Conservation (phyloP, 2,888 invertebrate species). For the Dynastes hyllus region DNA sequence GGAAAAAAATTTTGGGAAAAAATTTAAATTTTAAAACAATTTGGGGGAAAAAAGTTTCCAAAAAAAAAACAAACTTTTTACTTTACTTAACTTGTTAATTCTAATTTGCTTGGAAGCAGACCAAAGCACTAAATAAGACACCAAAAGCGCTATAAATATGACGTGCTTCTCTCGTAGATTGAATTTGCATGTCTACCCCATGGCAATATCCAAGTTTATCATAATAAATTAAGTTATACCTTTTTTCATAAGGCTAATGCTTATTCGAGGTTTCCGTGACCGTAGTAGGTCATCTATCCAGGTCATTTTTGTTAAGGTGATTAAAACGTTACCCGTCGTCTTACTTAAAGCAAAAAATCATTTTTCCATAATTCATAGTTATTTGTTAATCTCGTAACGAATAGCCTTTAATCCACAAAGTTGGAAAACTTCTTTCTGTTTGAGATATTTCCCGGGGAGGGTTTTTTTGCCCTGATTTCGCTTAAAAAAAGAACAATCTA, state of each 20-base stretch:
- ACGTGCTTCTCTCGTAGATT: too few species aligned
- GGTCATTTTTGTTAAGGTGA: neutral
- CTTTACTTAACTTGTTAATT: too few species aligned
- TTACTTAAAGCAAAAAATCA: neutral
- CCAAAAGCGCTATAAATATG: too few species aligned
- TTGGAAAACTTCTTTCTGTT: neutral
- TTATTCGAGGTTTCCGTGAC: slow-evolving; percentile 9
- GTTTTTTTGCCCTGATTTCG: neutral
- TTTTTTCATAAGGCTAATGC: slow-evolving; percentile 1
- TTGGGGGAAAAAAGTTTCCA: too few species aligned
- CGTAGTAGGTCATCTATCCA: slow-evolving; percentile 14
- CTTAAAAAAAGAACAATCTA: slow-evolving; percentile 19
- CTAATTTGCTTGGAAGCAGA: too few species aligned
- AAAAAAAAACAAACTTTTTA: too few species aligned
- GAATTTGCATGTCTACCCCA: too few species aligned
- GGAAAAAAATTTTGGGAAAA: too few species aligned
- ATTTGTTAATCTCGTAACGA: neutral
- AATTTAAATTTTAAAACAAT: too few species aligned
- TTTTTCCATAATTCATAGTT: neutral
- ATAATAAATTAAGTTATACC: slow-evolving; percentile 1
- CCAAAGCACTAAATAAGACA: too few species aligned
- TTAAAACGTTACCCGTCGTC: slow-evolving; percentile 6
- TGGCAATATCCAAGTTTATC: neutral
- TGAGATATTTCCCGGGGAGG: neutral
- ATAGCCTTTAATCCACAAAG: neutral